Percentiles rank a stretch among this genome's conserved stretches.
Evolutionary conservation across 1,140 invertebrate genomes (phyloP).

Genomic region (Drosophila nannoptera): DNA sequence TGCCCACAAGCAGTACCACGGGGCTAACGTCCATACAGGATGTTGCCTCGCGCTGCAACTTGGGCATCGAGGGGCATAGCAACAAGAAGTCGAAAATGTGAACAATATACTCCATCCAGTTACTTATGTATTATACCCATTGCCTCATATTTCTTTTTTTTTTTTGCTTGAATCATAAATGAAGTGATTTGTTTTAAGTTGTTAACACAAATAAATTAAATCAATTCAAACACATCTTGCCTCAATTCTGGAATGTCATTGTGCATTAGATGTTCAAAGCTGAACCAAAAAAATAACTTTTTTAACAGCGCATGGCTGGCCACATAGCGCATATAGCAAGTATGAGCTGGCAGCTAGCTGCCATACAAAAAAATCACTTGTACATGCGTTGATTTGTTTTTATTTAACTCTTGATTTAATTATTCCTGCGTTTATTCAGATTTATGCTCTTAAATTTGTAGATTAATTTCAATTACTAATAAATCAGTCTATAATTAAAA

Average conservation of each 20-base stretch:
- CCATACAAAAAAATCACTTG: slow-evolving; percentile 37
- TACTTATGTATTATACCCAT: slow-evolving; percentile 19
- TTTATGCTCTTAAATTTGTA: slow-evolving; percentile 73
- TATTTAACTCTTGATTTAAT: slow-evolving; percentile 57
- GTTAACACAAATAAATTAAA: slow-evolving; percentile 23
- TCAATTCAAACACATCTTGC: too few relatives aligned
- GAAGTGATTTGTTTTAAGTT: slow-evolving; percentile 43
- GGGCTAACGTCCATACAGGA: slow-evolving; percentile 56
- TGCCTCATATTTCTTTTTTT: slow-evolving; percentile 31
- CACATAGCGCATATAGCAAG: too few relatives aligned
- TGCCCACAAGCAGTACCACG: slow-evolving; percentile 55
- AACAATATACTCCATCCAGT: neutral
- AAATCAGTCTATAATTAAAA: slow-evolving; percentile 78
- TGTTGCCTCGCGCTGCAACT: slow-evolving; percentile 68
- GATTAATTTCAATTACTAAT: slow-evolving; percentile 78
- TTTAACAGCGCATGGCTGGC: too few relatives aligned
- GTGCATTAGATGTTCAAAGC: too few relatives aligned
- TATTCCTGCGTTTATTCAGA: slow-evolving; percentile 76
- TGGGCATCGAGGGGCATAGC: slow-evolving; percentile 77
- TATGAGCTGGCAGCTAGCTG: too few relatives aligned
- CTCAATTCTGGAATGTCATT: too few relatives aligned
- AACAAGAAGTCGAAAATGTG: slow-evolving; percentile 74
- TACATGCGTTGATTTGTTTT: slow-evolving; percentile 21
- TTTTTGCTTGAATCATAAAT: slow-evolving; percentile 34
- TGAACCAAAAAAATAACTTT: slow-evolving; percentile 28